Conservation (phyloP, 1,140 invertebrate genomes). For the Cotesia vestalis region DNA sequence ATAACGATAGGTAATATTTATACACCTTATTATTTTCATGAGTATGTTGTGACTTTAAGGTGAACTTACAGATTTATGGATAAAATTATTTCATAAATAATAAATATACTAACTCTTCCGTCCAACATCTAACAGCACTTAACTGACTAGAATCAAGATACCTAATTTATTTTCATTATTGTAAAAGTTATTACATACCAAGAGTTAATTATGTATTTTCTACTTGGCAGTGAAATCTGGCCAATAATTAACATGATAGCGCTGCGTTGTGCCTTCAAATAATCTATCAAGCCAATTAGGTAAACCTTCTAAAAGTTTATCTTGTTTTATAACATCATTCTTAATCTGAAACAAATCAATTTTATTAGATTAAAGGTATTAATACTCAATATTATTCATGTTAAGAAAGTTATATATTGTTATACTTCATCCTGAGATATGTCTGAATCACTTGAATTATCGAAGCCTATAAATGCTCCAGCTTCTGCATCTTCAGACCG, state of each 20-base stretch:
- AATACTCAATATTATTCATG: constrained; percentile 6
- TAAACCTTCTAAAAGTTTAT: constrained; percentile 89
- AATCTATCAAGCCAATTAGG: constrained; percentile 96
- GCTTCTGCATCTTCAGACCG: constrained; percentile 73
- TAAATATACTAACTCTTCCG: not conserved
- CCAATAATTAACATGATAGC: constrained; percentile 97
- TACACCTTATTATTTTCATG: not conserved
- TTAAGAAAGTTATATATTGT: constrained; percentile 36
- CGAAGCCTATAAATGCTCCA: constrained; percentile 83
- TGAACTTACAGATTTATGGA: constrained; percentile 21
- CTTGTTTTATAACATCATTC: constrained; percentile 65
- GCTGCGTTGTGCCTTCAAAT: constrained; percentile 93
- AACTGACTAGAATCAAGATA: constrained; percentile 42
- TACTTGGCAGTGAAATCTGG: constrained; percentile 84
- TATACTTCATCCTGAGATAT: constrained; percentile 73
- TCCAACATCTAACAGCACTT: constrained; percentile 20
- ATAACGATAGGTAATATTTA: not conserved
- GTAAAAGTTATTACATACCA: constrained; percentile 12
- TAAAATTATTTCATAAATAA: constrained; percentile 3
- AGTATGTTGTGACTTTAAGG: not conserved
- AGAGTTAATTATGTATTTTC: constrained; percentile 37
- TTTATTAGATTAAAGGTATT: not conserved
- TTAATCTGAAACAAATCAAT: constrained; percentile 45
- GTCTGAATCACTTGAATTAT: constrained; percentile 73
- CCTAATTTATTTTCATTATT: constrained; percentile 25